These are phyloP conservation scores for Lasioglossum marginatum DNA, from an alignment of 2,888 invertebrate genomes.

Conservation along the genomic window DNA sequence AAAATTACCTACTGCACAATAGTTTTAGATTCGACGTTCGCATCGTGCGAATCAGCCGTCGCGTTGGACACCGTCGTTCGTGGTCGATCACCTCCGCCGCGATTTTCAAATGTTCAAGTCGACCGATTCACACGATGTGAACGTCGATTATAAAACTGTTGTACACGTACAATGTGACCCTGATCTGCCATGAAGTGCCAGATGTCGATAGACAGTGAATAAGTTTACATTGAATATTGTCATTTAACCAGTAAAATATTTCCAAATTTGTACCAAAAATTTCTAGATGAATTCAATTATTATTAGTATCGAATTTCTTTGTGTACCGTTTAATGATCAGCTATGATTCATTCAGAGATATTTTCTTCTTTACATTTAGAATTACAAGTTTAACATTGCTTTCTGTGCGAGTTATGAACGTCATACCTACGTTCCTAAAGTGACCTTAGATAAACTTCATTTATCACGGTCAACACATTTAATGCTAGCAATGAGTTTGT, in stretches of 20 bases:
- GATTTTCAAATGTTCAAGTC: no score
- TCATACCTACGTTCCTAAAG: conserved; percentile 21
- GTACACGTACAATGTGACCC: conserved; percentile 24
- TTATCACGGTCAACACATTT: conserved; percentile 35
- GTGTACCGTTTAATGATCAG: not conserved
- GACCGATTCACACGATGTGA: no score
- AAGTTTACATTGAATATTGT: conserved; percentile 32
- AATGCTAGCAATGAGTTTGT: conserved; percentile 39
- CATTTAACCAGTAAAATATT: conserved; percentile 3
- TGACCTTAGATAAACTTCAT: conserved; percentile 35
- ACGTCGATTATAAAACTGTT: no score
- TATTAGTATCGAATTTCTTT: not conserved
- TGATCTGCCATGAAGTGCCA: conserved; percentile 66
- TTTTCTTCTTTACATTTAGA: conserved; percentile 18
- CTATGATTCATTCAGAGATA: conserved; percentile 32
- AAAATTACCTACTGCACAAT: conserved; percentile 6
- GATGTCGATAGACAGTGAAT: conserved; percentile 45
- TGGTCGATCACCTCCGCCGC: no score
- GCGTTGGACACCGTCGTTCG: no score
- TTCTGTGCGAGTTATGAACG: conserved; percentile 24
- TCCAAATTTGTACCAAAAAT: conserved; percentile 19
- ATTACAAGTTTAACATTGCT: conserved; percentile 31
- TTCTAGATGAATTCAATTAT: conserved; percentile 21
- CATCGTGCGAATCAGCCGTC: no score
- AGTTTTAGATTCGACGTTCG: no score